phyloP scores from a whole-genome alignment of 1,140 invertebrate species.

The Bacillus rossius region DNA sequence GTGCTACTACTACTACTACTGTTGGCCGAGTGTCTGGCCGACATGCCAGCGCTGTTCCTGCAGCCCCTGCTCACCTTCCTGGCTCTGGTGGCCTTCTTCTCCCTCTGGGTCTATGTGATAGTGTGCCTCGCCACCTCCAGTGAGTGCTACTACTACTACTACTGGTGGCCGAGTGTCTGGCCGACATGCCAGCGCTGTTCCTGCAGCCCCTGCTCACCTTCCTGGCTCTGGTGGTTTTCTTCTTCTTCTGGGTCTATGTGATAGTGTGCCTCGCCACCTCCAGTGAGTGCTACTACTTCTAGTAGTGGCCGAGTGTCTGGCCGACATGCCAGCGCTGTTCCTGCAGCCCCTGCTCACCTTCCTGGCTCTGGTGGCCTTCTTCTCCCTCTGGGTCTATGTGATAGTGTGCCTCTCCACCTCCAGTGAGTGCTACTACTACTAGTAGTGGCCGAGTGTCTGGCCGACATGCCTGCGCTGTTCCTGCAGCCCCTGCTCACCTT shows the following conservation, averaged over 20 bases:
- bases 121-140: slow-evolving; percentile 62
- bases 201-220: slow-evolving; percentile 86
- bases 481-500: slow-evolving; percentile 86
- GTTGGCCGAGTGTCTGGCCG: too few species aligned
- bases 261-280: slow-evolving; percentile 65
- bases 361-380: slow-evolving; percentile 67
- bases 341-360: slow-evolving; percentile 86
- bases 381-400: slow-evolving; percentile 78
- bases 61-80: slow-evolving; percentile 85
- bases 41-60: slow-evolving; percentile 78
- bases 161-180: too few species aligned
- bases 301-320: too few species aligned
- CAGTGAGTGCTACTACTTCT: too few species aligned
- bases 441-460: too few species aligned
- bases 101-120: slow-evolving; percentile 80
- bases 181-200: slow-evolving; percentile 76
- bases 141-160: too few species aligned
- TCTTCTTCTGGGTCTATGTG: slow-evolving; percentile 78
- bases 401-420: slow-evolving; percentile 64
- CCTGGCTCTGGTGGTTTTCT: slow-evolving; percentile 67
- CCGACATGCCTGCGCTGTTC: slow-evolving; percentile 76
- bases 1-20: too few species aligned
- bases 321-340: slow-evolving; percentile 76
- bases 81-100: slow-evolving; percentile 69
- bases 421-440: too few species aligned